These are phyloP conservation scores for Erebia epiphron DNA, from an alignment of 2,888 invertebrate genomes.

Conservation along the genomic window DNA sequence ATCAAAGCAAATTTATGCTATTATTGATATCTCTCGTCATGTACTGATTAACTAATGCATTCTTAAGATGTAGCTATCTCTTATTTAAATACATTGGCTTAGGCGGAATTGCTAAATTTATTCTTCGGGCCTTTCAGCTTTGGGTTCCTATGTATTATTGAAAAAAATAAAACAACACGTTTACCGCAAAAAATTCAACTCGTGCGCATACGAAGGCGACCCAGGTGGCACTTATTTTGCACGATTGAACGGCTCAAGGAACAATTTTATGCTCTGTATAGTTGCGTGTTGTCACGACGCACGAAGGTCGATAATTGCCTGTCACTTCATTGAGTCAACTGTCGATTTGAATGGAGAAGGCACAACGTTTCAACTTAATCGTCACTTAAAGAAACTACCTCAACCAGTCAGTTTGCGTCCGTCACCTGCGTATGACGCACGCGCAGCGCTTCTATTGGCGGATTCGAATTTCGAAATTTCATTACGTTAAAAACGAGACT, in stretches of 20 bases:
- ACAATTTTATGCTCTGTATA: slow-evolving; percentile 32
- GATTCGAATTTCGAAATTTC: slow-evolving; percentile 68
- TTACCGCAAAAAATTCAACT: slow-evolving; percentile 71
- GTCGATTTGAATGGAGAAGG: slow-evolving; percentile 74
- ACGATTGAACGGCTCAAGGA: slow-evolving; percentile 48
- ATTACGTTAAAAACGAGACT: slow-evolving; percentile 56
- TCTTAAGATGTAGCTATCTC: slow-evolving; percentile 24
- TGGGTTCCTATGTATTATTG: slow-evolving; percentile 42
- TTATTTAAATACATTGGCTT: slow-evolving; percentile 21
- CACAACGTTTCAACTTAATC: slow-evolving; percentile 57
- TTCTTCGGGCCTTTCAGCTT: slow-evolving; percentile 32
- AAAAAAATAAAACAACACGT: slow-evolving; percentile 52
- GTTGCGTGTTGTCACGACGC: slow-evolving; percentile 19
- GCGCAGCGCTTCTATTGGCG: slow-evolving; percentile 62
- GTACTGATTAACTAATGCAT: slow-evolving; percentile 37
- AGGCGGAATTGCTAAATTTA: slow-evolving; percentile 17
- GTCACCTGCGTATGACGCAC: slow-evolving; percentile 63
- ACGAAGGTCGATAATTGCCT: slow-evolving; percentile 44
- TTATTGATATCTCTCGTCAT: slow-evolving; percentile 33
- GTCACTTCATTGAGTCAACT: slow-evolving; percentile 49
- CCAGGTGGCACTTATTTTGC: slow-evolving; percentile 61
- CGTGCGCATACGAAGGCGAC: slow-evolving; percentile 77
- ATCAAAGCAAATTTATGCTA: slow-evolving; percentile 24
- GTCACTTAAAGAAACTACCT: slow-evolving; percentile 72
- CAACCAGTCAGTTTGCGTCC: slow-evolving; percentile 62